Percentiles rank a stretch among this genome's conserved stretches.
These are phyloP conservation scores for Campoletis sonorensis DNA, from an alignment of 1,140 invertebrate species.

Conservation along the genomic window DNA sequence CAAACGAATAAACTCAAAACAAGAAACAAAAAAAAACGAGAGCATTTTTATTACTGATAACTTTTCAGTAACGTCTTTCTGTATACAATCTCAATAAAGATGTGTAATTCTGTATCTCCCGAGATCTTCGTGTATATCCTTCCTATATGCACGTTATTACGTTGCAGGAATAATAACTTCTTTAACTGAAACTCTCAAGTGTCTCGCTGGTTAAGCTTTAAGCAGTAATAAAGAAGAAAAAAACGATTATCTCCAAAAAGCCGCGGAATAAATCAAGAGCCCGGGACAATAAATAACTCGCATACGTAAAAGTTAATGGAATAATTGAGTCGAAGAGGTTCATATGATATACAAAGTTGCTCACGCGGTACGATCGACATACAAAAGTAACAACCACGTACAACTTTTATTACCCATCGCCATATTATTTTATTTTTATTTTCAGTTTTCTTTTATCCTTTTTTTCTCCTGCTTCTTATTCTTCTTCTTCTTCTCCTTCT, in stretches of 20 bases:
- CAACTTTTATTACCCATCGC: slow-evolving; percentile 1
- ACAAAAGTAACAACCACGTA: neutral
- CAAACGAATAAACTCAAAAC: too few relatives aligned
- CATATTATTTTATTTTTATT: neutral
- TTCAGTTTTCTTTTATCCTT: neutral
- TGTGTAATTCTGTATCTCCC: too few relatives aligned
- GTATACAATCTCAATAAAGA: too few relatives aligned
- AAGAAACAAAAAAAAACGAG: too few relatives aligned
- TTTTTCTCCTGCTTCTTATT: neutral
- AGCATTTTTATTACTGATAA: too few relatives aligned
- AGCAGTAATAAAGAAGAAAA: neutral
- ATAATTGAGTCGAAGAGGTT: neutral
- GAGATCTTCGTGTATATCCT: too few relatives aligned
- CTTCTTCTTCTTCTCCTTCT: neutral
- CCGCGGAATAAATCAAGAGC: neutral
- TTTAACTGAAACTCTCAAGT: neutral
- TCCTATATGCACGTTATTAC: too few relatives aligned
- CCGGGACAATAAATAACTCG: slow-evolving; percentile 1
- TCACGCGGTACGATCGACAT: neutral
- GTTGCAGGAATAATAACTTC: too few relatives aligned
- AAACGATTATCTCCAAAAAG: neutral
- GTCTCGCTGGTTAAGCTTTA: neutral
- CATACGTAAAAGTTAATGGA: neutral
- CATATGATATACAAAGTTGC: neutral
- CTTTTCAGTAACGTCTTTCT: too few relatives aligned